These are phyloP conservation scores for Villa cingulata DNA, from an alignment of 2,888 invertebrate genomes.

Conservation along the genomic window DNA sequence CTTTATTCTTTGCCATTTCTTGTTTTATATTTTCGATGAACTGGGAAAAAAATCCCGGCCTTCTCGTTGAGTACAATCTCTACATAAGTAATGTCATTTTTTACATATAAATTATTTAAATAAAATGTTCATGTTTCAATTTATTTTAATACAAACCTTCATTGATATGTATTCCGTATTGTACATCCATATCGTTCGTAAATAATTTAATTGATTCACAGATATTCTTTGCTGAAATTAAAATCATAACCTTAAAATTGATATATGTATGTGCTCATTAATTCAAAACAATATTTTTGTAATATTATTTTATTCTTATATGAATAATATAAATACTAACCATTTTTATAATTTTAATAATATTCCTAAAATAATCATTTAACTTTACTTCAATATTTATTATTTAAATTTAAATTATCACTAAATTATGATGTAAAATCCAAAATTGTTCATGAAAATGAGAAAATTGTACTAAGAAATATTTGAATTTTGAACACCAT, in stretches of 20 bases:
- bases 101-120: background rate
- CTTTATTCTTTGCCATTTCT: slow-evolving; percentile 92
- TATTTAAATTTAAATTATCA: too few species aligned
- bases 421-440: too few species aligned
- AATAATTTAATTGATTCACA: background rate
- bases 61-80: slow-evolving; percentile 19
- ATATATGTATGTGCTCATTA: too few species aligned
- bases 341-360: background rate
- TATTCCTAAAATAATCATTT: background rate
- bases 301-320: too few species aligned
- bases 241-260: background rate
- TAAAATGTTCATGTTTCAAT: too few species aligned
- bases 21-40: slow-evolving; percentile 85
- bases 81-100: background rate
- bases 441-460: too few species aligned
- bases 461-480: too few species aligned
- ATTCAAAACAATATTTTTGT: too few species aligned
- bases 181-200: background rate
- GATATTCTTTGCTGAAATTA: background rate
- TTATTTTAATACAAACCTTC: background rate
- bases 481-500: too few species aligned
- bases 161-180: background rate
- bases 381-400: too few species aligned
- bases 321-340: background rate
- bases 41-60: slow-evolving; percentile 69